Evolutionary conservation across 2,113 vertebrate genomes (phyloP).

Genomic region (Colistium nudipinnis): DNA sequence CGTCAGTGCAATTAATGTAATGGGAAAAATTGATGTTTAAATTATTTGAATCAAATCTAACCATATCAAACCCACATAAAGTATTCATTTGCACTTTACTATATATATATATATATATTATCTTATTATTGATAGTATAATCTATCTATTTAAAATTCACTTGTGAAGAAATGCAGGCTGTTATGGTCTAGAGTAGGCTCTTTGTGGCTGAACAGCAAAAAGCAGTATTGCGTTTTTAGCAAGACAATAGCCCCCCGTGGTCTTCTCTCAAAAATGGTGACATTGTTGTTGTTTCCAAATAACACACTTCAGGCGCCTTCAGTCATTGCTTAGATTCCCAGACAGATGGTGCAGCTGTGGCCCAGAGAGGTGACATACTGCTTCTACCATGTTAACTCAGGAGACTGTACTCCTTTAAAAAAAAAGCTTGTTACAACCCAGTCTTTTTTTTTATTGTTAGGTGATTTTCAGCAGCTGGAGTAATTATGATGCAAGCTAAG

Average conservation of each 20-base stretch:
- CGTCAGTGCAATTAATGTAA: background rate
- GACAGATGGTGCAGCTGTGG: background rate
- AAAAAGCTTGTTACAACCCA: background rate
- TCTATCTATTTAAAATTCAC: background rate
- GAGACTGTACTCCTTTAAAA: too few species aligned
- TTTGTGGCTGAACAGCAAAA: background rate
- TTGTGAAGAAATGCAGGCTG: background rate
- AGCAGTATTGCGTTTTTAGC: background rate
- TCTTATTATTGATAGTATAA: background rate
- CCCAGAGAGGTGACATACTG: background rate
- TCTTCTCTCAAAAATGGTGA: background rate
- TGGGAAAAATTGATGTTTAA: background rate
- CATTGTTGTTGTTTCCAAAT: background rate
- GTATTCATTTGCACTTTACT: background rate
- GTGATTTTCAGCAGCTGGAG: background rate
- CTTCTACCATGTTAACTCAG: too few species aligned
- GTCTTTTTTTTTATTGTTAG: background rate
- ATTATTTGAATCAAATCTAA: background rate
- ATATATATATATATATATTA: background rate
- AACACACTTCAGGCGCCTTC: background rate
- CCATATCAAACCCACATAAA: background rate
- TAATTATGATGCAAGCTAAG: background rate
- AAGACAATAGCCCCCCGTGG: background rate
- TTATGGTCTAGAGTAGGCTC: background rate
- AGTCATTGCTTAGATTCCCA: slow-evolving; percentile 1